Evolutionary conservation across 2,888 invertebrate species (phyloP), one percentile per base, ranked within the genome.

Genomic region (Zygothrica quintamaculata): DNA sequence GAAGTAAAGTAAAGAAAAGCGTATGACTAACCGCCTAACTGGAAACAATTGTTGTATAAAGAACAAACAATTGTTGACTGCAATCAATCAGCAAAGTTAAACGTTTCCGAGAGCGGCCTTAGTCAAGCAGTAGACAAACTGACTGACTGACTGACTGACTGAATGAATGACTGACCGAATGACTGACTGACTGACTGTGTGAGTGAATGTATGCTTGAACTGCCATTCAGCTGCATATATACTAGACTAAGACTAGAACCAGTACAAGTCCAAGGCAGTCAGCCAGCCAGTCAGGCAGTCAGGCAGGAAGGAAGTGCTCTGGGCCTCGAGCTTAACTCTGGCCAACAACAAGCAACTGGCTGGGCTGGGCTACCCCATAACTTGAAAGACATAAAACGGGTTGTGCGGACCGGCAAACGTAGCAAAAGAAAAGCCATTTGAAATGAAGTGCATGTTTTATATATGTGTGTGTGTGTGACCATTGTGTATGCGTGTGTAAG

Each of bases 21-120:
- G 66, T 69, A 72, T 59, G 65, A 74, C 46, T 68, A 68, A 68
- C 56, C 76, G 58, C 42, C 75, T 77, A 69, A 77, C 84, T 74
- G 72, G 59, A 74, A 84, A 81, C 77, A 86, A 84, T 86, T 81
- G 80, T 78, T 81, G 84, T 68, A 86, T 77, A 77, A 78, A 65
- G 81, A 77, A 87, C 87, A 81, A 82, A 84, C 87, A 87, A 84
- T 87, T 84, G 87, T 77, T 84, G 87, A 87, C 84, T 79, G 87
- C 84, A 87, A 84, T 87, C 84, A 87, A 84, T 87, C 84, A 87
- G 77, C 68, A 74, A 77, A 82, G 71, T 87, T 87, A 84, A 84
- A 84, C 80, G 87, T 56, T 84, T 87, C 82, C 79, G 77, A 72
- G 70, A 51, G 52, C 55, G 39, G 15, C 22, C 22, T 36, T 16